phyloP scores from a whole-genome alignment of 1,140 invertebrate species.

The Magallana gigas region DNA sequence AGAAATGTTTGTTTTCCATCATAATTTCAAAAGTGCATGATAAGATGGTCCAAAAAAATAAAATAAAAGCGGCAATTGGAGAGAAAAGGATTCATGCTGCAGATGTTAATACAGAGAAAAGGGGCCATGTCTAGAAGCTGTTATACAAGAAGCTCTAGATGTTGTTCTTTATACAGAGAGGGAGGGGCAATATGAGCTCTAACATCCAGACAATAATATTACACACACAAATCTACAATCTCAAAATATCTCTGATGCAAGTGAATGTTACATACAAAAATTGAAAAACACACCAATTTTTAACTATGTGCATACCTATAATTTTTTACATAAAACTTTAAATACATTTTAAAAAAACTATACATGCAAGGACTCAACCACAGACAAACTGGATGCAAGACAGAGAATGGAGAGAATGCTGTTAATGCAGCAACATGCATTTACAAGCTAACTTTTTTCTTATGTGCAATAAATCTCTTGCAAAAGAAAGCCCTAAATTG shows the following conservation, averaged over 20 bases:
- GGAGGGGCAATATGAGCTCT: not conserved
- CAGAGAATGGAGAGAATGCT: not conserved
- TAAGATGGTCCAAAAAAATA: not conserved
- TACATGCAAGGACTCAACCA: conserved; percentile 26
- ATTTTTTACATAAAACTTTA: no score
- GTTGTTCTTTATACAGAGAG: not conserved
- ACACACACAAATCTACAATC: not conserved
- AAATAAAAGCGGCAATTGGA: not conserved
- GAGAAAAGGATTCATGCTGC: conserved; percentile 16
- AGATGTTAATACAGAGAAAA: not conserved
- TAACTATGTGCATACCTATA: no score
- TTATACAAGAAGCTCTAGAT: not conserved
- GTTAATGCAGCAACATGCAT: not conserved
- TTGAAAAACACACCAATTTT: no score
- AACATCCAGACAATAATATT: not conserved
- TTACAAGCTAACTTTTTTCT: not conserved
- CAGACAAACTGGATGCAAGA: conserved; percentile 29
- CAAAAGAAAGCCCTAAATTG: not conserved
- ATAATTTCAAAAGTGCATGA: not conserved
- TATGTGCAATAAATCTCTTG: not conserved
- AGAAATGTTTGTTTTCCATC: not conserved
- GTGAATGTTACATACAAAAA: no score
- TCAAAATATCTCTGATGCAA: no score
- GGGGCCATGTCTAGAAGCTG: not conserved
- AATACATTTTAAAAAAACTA: not conserved